A percentile compares a stretch with the other conserved stretches of the same genome.
phyloP scores from a whole-genome alignment of 2,888 invertebrate species.

The Dasysyrphus albostriatus region DNA sequence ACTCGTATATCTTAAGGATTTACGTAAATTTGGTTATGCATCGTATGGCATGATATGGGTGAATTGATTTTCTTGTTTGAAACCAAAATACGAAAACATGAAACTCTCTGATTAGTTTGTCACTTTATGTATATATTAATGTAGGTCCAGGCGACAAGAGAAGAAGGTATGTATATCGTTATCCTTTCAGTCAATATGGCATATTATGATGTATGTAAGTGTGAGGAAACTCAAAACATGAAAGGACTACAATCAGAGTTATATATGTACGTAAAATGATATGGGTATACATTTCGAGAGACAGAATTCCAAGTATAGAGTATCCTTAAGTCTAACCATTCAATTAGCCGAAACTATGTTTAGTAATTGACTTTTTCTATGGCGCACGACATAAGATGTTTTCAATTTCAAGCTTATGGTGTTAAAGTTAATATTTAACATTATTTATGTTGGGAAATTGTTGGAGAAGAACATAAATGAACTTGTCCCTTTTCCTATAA shows the following conservation, averaged over 20 bases:
- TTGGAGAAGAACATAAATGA: not conserved
- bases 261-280: not conserved
- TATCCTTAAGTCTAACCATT: constrained; percentile 40
- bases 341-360: constrained; percentile 46
- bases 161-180: not conserved
- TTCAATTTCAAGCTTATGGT: constrained; percentile 31
- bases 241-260: not conserved
- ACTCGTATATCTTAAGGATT: constrained; percentile 15
- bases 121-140: not conserved
- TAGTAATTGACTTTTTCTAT: constrained; percentile 52
- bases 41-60: constrained; percentile 10
- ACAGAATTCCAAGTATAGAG: not conserved
- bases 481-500: no score
- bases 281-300: not conserved
- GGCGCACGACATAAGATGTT: not conserved
- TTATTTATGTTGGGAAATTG: constrained; percentile 4
- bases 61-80: constrained; percentile 53
- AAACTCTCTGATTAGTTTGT: constrained; percentile 53
- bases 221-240: not conserved
- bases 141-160: not conserved
- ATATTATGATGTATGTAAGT: not conserved
- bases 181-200: constrained; percentile 15
- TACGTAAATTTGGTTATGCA: constrained; percentile 26
- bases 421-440: constrained; percentile 7
- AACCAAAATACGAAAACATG: constrained; percentile 46